Base-by-base conservation (phyloP, 2,888 invertebrate species). In the Aricia artaxerxes region DNA sequence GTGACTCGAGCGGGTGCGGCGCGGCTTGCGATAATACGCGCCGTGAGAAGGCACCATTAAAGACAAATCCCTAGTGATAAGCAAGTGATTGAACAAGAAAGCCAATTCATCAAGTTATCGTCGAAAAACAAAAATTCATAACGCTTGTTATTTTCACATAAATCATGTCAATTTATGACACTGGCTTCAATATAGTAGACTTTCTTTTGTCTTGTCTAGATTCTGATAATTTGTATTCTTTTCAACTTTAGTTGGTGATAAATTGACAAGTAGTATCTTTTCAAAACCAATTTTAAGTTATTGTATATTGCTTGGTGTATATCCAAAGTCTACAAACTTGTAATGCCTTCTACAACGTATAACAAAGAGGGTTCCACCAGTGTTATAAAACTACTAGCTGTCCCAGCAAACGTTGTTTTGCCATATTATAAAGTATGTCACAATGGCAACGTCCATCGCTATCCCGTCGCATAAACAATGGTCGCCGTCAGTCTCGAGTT, bases 121-220 rank as follows among this genome's bases (percentile, higher is more conserved):
- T 31, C 3, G 64, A 61, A 31, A 31, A 4, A n/a, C 61, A 61
- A 61, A 61, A 61, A 61, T n/a, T 61, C 4, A 16, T 5, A 73
- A 73, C 40, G 73, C 40, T 73, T 72, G 64, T 31, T 64, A 64
- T 31, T 64, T 64, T 31, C 31, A 24, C 9, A 72, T 72, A 38
- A 72, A 72, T 35, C 72, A 72, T 38, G 72, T 72, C 31, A 38
- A 72, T 72, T 64, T 64, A 64, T 64, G 64, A 31, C 64, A 64
- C 24, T 64, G 2, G 24, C 11, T 9, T 64, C 11, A 64, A 64
- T 24, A 31, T 9, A 9, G 2, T 31, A 64, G 1, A 11, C 9
- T 64, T 64, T 16, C 13, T 57, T 57, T 57, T 57, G 57, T 57
- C 16, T 57, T 0, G 11, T 57, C 57, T 57, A 13, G 13, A 57